A percentile compares a stretch with the other conserved stretches of the same genome.
phyloP scores from a whole-genome alignment of 2,113 vertebrate genomes.

The Myrmophylax atrothorax region DNA sequence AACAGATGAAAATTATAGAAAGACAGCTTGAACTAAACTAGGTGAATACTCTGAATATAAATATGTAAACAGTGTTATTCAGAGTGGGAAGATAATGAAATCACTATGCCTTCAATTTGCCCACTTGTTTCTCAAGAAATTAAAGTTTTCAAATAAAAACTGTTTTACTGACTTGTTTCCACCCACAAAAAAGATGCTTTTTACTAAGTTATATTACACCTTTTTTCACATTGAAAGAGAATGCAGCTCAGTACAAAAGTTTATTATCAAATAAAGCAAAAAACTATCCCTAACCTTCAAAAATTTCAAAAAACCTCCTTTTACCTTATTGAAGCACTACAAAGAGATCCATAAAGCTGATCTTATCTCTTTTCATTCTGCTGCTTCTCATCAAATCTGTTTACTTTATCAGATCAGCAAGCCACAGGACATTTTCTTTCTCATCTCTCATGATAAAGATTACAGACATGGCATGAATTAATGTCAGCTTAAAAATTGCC shows the following conservation, averaged over 20 bases:
- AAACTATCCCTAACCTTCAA: background rate
- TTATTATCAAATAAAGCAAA: background rate
- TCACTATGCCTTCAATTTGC: background rate
- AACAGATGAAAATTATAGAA: background rate
- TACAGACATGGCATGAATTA: background rate
- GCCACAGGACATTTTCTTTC: background rate
- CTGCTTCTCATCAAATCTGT: constrained; percentile 27
- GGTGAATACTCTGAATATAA: background rate
- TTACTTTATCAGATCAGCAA: constrained; percentile 19
- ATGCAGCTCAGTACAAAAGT: background rate
- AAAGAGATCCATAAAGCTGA: background rate
- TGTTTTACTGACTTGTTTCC: background rate
- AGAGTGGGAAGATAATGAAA: background rate
- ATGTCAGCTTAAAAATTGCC: background rate
- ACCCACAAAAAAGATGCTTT: background rate
- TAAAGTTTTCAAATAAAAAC: background rate
- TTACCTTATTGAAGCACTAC: background rate
- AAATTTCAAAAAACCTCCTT: background rate
- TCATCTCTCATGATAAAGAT: constrained; percentile 28
- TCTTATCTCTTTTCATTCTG: constrained; percentile 32
- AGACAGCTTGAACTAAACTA: background rate
- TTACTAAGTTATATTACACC: background rate
- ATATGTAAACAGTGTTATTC: background rate
- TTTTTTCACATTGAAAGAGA: background rate
- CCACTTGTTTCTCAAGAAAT: background rate